A percentile compares a stretch with the other conserved stretches of the same genome.
Conservation (phyloP, 1,140 invertebrate genomes). For the Aleiodes sp. region DNA sequence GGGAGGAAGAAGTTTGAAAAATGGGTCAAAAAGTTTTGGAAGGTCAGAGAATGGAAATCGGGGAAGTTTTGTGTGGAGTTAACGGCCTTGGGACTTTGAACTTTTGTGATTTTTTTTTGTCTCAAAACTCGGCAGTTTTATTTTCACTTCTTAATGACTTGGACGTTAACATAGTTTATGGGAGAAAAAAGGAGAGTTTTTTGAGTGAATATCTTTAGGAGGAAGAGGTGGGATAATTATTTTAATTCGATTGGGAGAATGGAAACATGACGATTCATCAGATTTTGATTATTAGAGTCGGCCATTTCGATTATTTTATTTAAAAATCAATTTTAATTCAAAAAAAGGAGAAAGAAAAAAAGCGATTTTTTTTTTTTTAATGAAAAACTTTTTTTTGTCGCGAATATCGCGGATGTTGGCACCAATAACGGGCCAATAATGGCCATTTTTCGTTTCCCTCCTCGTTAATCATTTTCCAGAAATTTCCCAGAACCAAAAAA, state of each 20-base stretch:
- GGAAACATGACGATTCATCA: too few relatives aligned
- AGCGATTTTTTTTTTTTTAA: too few relatives aligned
- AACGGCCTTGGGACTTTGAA: conserved; percentile 6
- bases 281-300: too few relatives aligned
- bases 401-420: too few relatives aligned
- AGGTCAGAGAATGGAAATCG: conserved; percentile 14
- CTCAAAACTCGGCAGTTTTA: conserved; percentile 11
- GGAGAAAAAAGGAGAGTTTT: not conserved
- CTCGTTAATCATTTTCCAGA: too few relatives aligned
- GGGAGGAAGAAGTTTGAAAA: not conserved
- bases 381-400: too few relatives aligned
- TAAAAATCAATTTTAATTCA: too few relatives aligned
- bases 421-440: too few relatives aligned
- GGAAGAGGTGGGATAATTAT: not conserved
- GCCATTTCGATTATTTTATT: too few relatives aligned
- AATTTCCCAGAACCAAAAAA: too few relatives aligned
- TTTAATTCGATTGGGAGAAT: not conserved
- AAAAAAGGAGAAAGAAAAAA: too few relatives aligned
- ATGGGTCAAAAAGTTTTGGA: conserved; percentile 1
- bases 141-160: conserved; percentile 16
- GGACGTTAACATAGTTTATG: conserved; percentile 15
- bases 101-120: conserved; percentile 3
- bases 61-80: conserved; percentile 9
- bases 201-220: not conserved
- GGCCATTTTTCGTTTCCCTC: too few relatives aligned